Evolutionary conservation across 2,888 invertebrate genomes (phyloP).

Genomic region (Altica lythri): DNA sequence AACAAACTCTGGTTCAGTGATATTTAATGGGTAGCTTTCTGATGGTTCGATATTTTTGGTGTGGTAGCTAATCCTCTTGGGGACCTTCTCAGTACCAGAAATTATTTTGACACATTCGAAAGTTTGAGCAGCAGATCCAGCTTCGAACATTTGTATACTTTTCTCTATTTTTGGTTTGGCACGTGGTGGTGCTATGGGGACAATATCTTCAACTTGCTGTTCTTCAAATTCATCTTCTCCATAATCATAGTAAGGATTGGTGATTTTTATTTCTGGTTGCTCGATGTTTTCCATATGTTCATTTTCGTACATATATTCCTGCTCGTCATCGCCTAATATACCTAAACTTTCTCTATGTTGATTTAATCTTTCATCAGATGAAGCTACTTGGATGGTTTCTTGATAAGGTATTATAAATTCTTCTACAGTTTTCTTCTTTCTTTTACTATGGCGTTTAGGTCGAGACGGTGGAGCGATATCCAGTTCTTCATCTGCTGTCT

Average conservation of each 20-base stretch:
- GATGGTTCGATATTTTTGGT: not conserved
- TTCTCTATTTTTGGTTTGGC: slow-evolving; percentile 10
- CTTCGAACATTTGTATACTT: slow-evolving; percentile 10
- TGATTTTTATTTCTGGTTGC: slow-evolving; percentile 59
- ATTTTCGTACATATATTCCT: slow-evolving; percentile 50
- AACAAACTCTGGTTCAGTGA: slow-evolving; percentile 4
- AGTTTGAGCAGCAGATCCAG: not conserved
- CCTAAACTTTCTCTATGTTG: slow-evolving; percentile 41
- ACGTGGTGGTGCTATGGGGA: slow-evolving; percentile 16
- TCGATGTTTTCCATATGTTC: slow-evolving; percentile 61
- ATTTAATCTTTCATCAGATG: slow-evolving; percentile 19
- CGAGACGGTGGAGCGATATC: slow-evolving; percentile 56
- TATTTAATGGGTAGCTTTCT: slow-evolving; percentile 11
- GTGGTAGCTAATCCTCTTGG: slow-evolving; percentile 5
- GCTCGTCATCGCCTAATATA: slow-evolving; percentile 53
- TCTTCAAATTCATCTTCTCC: slow-evolving; percentile 30
- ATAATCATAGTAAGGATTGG: slow-evolving; percentile 47
- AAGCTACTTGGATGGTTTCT: slow-evolving; percentile 47
- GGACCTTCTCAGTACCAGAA: not conserved
- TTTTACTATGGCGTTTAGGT: slow-evolving; percentile 62
- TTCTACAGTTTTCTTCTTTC: slow-evolving; percentile 38
- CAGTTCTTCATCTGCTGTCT: slow-evolving; percentile 47
- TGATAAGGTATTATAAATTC: slow-evolving; percentile 57
- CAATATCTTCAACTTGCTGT: slow-evolving; percentile 29
- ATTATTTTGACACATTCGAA: not conserved